These are phyloP conservation scores for Allacma fusca DNA, from an alignment of 2,888 invertebrate genomes.

Conservation along the genomic window DNA sequence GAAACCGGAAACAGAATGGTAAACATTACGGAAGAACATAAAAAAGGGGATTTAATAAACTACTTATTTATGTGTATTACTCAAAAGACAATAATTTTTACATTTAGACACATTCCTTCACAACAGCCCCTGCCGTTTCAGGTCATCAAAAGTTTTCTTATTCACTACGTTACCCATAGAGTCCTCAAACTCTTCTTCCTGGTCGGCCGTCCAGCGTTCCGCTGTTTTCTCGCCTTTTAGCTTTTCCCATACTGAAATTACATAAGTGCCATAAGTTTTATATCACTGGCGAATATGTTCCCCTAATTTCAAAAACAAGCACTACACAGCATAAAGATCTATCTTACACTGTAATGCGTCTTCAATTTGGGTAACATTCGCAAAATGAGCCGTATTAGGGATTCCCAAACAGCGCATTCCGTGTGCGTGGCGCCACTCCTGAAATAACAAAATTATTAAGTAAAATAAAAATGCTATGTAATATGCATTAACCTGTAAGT, in stretches of 20 bases:
- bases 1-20: no score
- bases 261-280: no score
- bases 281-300: no score
- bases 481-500: no score
- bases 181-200: slow-evolving; percentile 99
- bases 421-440: slow-evolving; percentile 76
- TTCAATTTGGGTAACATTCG: slow-evolving; percentile 98
- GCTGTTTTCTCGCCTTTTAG: slow-evolving; percentile 93
- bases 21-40: no score
- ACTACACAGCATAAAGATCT: no score
- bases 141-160: slow-evolving; percentile 96
- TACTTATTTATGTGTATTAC: no score
- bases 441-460: slow-evolving; percentile 53
- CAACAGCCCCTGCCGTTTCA: slow-evolving; percentile 95
- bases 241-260: slow-evolving; percentile 91
- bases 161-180: slow-evolving; percentile 98
- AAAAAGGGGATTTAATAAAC: no score
- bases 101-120: slow-evolving; percentile 66
- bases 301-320: no score
- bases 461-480: not conserved
- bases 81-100: no score
- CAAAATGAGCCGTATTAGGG: slow-evolving; percentile 99
- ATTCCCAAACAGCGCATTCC: slow-evolving; percentile 99
- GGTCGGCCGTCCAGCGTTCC: slow-evolving; percentile 95
- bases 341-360: slow-evolving; percentile 90